These are phyloP conservation scores for Acrocephalus scirpaceus DNA, from an alignment of 2,797 vertebrate species.

Conservation along the genomic window DNA sequence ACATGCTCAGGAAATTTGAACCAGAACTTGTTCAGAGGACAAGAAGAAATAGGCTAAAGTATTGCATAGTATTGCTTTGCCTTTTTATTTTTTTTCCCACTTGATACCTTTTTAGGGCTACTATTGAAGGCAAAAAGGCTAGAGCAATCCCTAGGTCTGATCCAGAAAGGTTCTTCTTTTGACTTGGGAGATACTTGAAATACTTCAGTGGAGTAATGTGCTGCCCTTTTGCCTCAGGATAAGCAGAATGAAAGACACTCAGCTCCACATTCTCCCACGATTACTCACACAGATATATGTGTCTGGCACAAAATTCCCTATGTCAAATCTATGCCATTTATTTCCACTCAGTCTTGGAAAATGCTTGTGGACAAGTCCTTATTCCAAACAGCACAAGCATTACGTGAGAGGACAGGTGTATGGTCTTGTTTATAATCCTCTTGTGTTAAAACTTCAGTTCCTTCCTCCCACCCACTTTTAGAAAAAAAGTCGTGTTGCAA, in stretches of 20 bases:
- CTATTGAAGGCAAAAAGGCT: background rate
- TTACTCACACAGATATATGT: background rate
- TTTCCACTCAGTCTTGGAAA: background rate
- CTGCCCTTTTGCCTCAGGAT: background rate
- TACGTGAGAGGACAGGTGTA: background rate
- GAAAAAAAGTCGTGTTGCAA: background rate
- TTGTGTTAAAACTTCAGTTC: background rate
- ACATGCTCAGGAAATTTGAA: background rate
- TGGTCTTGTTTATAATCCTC: background rate
- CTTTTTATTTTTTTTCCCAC: background rate
- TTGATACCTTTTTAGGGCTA: background rate
- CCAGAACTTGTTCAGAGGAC: background rate
- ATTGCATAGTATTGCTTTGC: background rate
- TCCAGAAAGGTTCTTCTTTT: background rate
- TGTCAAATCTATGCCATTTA: background rate
- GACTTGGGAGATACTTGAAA: background rate
- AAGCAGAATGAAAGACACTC: background rate
- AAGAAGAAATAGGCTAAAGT: background rate
- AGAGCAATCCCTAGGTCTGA: background rate
- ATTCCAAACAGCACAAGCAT: background rate
- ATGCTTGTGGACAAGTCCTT: background rate
- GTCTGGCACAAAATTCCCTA: background rate
- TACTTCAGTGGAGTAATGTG: background rate
- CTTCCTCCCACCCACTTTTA: background rate
- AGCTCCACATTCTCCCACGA: background rate